Conservation (phyloP, 2,888 invertebrate species). For the Scaptomyza cyrtandrae region DNA sequence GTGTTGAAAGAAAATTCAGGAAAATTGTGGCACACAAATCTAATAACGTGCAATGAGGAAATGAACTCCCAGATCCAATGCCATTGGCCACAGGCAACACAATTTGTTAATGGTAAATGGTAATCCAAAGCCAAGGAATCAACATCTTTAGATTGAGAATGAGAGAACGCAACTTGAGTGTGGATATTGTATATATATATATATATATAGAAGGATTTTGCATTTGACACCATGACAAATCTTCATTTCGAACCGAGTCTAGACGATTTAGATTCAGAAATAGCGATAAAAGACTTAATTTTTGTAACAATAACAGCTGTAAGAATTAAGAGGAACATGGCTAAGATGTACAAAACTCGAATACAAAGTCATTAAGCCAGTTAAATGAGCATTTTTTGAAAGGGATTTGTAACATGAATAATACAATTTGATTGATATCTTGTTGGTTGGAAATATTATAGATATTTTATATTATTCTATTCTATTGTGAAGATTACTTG, state of each 20-base stretch:
- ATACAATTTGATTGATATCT: no score
- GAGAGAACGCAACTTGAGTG: conserved; percentile 39
- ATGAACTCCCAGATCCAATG: conserved; percentile 67
- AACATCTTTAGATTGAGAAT: conserved; percentile 20
- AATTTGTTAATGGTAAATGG: conserved; percentile 10
- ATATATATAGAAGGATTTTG: conserved; percentile 1
- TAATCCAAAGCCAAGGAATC: conserved; percentile 56
- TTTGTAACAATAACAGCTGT: conserved; percentile 25
- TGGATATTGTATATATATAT: not conserved
- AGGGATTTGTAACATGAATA: not conserved
- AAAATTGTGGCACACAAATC: conserved; percentile 59
- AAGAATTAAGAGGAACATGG: conserved; percentile 3
- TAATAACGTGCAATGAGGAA: conserved; percentile 69
- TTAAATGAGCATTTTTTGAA: not conserved
- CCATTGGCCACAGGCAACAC: conserved; percentile 51
- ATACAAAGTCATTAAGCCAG: conserved; percentile 45
- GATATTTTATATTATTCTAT: no score
- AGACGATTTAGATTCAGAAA: conserved; percentile 28
- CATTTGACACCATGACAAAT: conserved; percentile 52
- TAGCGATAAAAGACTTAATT: conserved; percentile 21
- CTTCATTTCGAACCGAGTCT: conserved; percentile 12
- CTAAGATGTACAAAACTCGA: conserved; percentile 1
- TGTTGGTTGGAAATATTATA: no score
- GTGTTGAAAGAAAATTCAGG: conserved; percentile 10
- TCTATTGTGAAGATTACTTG: no score